Evolutionary conservation across 2,888 invertebrate species (phyloP), one percentile per base, ranked within the genome.

Genomic region (Mythimna albipuncta): DNA sequence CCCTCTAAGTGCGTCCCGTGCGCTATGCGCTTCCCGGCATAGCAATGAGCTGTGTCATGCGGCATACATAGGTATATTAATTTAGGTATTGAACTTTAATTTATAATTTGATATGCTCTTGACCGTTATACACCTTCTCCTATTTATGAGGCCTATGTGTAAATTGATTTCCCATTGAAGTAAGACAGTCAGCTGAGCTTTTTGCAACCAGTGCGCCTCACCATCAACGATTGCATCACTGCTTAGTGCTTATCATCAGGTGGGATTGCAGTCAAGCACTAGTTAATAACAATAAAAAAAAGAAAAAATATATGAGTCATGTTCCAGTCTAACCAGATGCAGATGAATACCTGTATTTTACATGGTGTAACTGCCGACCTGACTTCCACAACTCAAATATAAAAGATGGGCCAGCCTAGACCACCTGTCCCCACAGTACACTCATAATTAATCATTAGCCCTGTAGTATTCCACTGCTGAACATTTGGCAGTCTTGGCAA

Each of bases 1-100:
- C 88, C 88, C 89, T 87, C 82, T 85, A 83, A 82, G 82, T 85
- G 84, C 83, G 79, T 87, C 82, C 84, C 82, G 84, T 83, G 69
- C 79, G 69, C 69, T 75, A 77, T 76, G 78, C 82, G 83, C 82
- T 83, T 79, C 85, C 83, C 73, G 59, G 84, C 87, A 86, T 87
- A 77, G 79, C 75, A 86, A 88, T 87, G 74, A 83, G 79, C 61
- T 64, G 63, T 68, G 76, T 83, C 84, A 85, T 77, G 71, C 61
- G 32, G 54, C 21, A 35, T 55, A 72, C 77, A 35, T 63, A 55
- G 19, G 6, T 47, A 19, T 59, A 52, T 54, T 16, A 32, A 68
- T 35, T 58, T n/a, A n/a, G 21, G 3, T 59, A 58, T 21, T 44
- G 21, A 66, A 35, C 50, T 54, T 75, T 68, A 57, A 67, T 75